phyloP scores from a whole-genome alignment of 2,797 vertebrate species.

The Falco cherrug region DNA sequence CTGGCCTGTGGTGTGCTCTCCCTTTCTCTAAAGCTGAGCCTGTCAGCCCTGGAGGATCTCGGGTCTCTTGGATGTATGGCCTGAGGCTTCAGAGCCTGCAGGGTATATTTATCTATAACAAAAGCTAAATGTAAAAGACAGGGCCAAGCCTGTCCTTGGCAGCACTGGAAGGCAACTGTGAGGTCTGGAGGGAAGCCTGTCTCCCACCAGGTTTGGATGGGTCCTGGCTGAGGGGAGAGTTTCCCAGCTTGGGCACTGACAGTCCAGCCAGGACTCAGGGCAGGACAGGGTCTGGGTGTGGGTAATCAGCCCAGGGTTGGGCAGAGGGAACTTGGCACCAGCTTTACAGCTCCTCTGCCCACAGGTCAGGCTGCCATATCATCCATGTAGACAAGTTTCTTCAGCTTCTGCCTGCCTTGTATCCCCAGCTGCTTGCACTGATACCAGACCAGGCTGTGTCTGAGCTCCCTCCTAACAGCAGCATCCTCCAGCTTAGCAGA shows the following conservation, averaged over 20 bases:
- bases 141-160: no score
- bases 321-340: background rate
- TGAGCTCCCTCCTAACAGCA: background rate
- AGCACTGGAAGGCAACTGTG: fast-evolving
- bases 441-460: fast-evolving
- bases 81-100: background rate
- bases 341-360: background rate
- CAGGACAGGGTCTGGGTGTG: background rate
- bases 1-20: fast-evolving
- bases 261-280: background rate
- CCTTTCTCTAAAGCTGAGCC: background rate
- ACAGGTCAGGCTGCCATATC: background rate
- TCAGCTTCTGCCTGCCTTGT: background rate
- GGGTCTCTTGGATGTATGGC: background rate
- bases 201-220: background rate
- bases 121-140: background rate
- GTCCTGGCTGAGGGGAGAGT: background rate
- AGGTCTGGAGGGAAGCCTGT: background rate
- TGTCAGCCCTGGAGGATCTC: background rate
- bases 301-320: background rate
- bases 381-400: background rate
- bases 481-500: background rate
- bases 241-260: background rate
- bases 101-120: background rate
- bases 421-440: background rate